Base-by-base conservation (phyloP, 2,888 invertebrate species). In the Spilarctia lutea region DNA sequence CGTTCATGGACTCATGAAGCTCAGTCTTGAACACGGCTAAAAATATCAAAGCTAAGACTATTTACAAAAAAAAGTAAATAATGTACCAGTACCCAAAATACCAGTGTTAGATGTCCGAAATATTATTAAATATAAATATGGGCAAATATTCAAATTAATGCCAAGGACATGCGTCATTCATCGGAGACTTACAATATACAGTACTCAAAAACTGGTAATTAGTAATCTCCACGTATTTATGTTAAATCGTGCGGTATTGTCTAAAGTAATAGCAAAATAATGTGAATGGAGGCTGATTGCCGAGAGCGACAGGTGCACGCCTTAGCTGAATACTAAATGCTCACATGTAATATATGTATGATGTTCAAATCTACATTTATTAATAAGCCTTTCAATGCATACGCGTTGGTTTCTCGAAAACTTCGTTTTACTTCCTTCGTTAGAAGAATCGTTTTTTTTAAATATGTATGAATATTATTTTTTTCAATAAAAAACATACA, bases 241-340 rank as follows among this genome's bases (percentile, higher is more conserved):
- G 75, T 85, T 88, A 90, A 90, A 90, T 88, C 86, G 88, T 84
- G 87, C 87, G 86, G 87, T 89, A 90, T 89, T 91, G 92, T 91
- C 90, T 91, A 84, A 85, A 85, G 87, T 91, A 92, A 92, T 91
- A 89, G 88, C 87, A 88, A 91, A 91, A 90, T 92, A 91, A 92
- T 91, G 89, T 87, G 87, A 89, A 87, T 85, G 83, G 85, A 81
- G 89, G 87, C 88, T 91, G 91, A 92, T 92, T 92, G 91, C 90
- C 86, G 86, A 75, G 81, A 83, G 86, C 87, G 89, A 89, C 92
- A 91, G 91, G 90, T 91, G 92, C 86, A 85, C 87, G 85, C 88
- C 85, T 88, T 85, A 82, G 83, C 86, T 88, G 91, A 92, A 92
- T 92, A 90, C 88, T 88, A 91, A 92, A 88, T 90, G 88, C 85